Conservation (phyloP, 2,888 invertebrate genomes). For the Nymphalis urticae region DNA sequence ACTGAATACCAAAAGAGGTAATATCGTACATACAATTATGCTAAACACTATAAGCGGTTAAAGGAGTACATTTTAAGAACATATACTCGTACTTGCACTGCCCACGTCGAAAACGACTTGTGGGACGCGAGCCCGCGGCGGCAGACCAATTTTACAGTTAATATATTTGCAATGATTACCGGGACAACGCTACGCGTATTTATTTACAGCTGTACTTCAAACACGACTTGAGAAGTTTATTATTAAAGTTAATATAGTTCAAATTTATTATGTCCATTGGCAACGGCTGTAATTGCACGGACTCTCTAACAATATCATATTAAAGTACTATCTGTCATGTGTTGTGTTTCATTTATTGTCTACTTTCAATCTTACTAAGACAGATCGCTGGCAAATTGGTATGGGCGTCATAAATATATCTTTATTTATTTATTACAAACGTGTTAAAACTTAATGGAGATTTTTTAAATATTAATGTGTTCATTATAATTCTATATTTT, state of each 20-base stretch:
- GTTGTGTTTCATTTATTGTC: slow-evolving; percentile 25
- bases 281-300: slow-evolving; percentile 21
- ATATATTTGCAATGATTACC: slow-evolving; percentile 75
- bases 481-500: not conserved
- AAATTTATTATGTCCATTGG: slow-evolving; percentile 26
- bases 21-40: not conserved
- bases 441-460: not conserved
- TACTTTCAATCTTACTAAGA: slow-evolving; percentile 28
- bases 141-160: slow-evolving; percentile 69
- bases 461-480: not conserved
- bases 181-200: slow-evolving; percentile 56
- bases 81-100: slow-evolving; percentile 23
- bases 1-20: too few species aligned
- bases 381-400: slow-evolving; percentile 29
- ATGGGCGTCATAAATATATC: slow-evolving; percentile 24
- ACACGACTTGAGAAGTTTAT: slow-evolving; percentile 45
- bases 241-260: slow-evolving; percentile 19
- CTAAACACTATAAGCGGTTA: not conserved
- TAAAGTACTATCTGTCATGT: slow-evolving; percentile 19
- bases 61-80: not conserved
- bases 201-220: slow-evolving; percentile 59
- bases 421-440: slow-evolving; percentile 22
- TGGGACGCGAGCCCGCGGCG: slow-evolving; percentile 50
- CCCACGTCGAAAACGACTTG: slow-evolving; percentile 34
- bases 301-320: slow-evolving; percentile 24